phyloP scores from a whole-genome alignment of 2,113 vertebrate genomes.

The Saccopteryx bilineata region DNA sequence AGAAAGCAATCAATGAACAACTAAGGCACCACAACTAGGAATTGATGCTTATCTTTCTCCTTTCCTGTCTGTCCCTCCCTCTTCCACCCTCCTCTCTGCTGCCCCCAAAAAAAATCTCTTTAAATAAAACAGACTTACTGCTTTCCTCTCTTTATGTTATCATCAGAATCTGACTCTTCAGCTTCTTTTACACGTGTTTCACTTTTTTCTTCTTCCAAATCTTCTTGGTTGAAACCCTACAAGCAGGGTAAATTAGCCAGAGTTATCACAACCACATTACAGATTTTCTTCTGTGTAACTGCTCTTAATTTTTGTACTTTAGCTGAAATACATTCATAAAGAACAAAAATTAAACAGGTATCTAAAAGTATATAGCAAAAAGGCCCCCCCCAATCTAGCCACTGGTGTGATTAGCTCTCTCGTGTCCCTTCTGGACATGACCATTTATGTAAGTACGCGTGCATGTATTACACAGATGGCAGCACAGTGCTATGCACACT shows the following conservation, averaged over 20 bases:
- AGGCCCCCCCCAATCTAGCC: not conserved
- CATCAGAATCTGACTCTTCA: constrained; percentile 96
- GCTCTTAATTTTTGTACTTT: not conserved
- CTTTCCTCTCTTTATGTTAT: constrained; percentile 93
- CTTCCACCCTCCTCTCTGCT: too few relatives aligned
- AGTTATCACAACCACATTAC: not conserved
- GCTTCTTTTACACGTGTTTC: constrained; percentile 86
- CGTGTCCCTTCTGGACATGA: not conserved
- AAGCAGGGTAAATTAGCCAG: constrained; percentile 67
- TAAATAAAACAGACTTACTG: constrained; percentile 90
- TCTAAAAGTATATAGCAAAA: not conserved
- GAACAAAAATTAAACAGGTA: constrained; percentile 9
- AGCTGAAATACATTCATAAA: not conserved
- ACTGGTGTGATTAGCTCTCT: not conserved
- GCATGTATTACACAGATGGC: not conserved
- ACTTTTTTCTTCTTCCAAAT: constrained; percentile 94
- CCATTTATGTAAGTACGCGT: not conserved
- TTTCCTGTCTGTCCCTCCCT: too few relatives aligned
- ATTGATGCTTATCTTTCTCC: too few relatives aligned
- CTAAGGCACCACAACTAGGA: too few relatives aligned
- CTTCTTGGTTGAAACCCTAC: constrained; percentile 99
- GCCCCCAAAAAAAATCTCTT: not conserved
- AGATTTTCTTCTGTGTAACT: constrained; percentile 1
- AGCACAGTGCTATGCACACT: not conserved
- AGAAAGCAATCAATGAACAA: too few relatives aligned